These are phyloP conservation scores for Enteromius argenteus DNA, from an alignment of 2,797 vertebrate genomes.

Conservation along the genomic window DNA sequence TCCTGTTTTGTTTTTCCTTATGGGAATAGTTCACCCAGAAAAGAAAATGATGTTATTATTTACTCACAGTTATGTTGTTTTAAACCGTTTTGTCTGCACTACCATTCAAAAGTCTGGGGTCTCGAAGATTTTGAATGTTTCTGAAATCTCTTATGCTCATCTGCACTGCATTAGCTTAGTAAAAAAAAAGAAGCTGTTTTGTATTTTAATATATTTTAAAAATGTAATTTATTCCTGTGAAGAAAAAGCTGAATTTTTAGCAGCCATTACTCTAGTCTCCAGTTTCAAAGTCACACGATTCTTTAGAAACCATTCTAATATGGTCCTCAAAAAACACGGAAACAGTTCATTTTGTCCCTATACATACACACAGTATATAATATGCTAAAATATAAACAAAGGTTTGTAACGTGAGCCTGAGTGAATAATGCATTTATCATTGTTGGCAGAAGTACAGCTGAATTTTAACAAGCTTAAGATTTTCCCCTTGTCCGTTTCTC, in stretches of 20 bases:
- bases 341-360: neutral
- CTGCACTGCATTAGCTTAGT: neutral
- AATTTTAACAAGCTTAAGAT: neutral
- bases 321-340: neutral
- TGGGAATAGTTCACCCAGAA: neutral
- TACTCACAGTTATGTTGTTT: neutral
- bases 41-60: neutral
- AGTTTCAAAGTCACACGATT: neutral
- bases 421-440: slow-evolving; percentile 1
- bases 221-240: neutral
- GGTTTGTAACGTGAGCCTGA: neutral
- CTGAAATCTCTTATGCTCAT: neutral
- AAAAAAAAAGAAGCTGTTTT: neutral
- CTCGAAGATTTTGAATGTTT: neutral
- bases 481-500: neutral
- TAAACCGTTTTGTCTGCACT: neutral
- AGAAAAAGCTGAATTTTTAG: neutral
- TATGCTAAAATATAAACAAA: neutral
- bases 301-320: neutral
- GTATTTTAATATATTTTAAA: neutral
- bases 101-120: neutral
- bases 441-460: neutral
- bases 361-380: neutral
- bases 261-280: neutral
- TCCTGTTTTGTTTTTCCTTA: neutral